Base-by-base conservation (phyloP, 2,888 invertebrate genomes). In the Lepeophtheirus nordmannii region DNA sequence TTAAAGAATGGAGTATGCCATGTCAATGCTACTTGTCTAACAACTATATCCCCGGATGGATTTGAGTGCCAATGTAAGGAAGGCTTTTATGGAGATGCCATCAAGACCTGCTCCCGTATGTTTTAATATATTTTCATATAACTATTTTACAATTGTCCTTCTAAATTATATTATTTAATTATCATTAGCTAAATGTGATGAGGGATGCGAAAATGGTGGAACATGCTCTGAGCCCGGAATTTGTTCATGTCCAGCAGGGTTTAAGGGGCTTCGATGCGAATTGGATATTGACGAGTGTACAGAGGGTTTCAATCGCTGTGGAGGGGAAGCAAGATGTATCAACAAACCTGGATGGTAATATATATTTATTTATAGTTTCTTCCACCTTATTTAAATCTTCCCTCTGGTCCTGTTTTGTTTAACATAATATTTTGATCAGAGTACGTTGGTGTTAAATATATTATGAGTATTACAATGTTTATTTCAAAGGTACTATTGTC, bases 231-330 rank as follows among this genome's bases (percentile, higher is more conserved):
- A 83, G 64, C 89, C 89, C 56, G 85, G 84, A 72, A 81, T 78
- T 70, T 91, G 91, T 77, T 79, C 82, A 68, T 91, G 91, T 77
- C 82, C 85, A 60, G 80, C 82, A 70, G 90, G 90, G 14, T 90
- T 87, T 79, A 83, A 82, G 63, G 90, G 91, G 68, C 78, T 81
- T 71, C 85, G 84, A 73, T 91, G 91, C 79, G 87, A 89, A 77
- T 81, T 85, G 69, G 91, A 90, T 78, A 80, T 87, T 73, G 87
- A 91, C 79, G 91, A 90, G 78, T 90, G 90, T 78, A 79, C 81
- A 20, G 79, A 82, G 70, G 82, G 82, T 69, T 78, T 82, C 66
- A 82, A 85, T 72, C 80, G 83, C 68, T 90, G 90, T 77, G 84
- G 85, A 70, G 80, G 82, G 70, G 82, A 85, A 71, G 86, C 89